Evolutionary conservation across 2,888 invertebrate species (phyloP).

Genomic region (Melieria omissa): DNA sequence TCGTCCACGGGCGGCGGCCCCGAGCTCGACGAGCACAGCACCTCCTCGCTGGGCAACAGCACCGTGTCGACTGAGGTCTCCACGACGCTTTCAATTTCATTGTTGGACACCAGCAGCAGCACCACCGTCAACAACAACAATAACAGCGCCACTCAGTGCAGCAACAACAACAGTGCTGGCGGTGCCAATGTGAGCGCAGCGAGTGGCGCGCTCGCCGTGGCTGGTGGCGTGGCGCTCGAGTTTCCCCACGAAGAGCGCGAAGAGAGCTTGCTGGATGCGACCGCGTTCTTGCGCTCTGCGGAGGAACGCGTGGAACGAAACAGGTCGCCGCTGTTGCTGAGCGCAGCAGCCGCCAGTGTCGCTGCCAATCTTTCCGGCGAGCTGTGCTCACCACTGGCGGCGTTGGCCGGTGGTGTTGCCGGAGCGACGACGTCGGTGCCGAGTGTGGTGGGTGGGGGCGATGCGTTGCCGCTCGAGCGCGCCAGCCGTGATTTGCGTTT

Average conservation of each 20-base stretch:
- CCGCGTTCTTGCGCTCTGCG: background rate
- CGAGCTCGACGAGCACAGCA: conserved; percentile 29
- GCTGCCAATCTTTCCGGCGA: conserved; percentile 44
- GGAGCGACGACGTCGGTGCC: background rate
- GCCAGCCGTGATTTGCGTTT: conserved; percentile 62
- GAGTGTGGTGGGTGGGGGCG: conserved; percentile 5
- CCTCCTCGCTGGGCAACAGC: conserved; percentile 30
- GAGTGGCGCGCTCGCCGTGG: background rate
- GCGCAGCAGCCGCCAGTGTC: conserved; percentile 25
- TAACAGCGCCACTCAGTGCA: conserved; percentile 45
- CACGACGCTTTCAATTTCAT: conserved; percentile 49
- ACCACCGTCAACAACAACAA: conserved; percentile 49
- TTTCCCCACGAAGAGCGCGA: conserved; percentile 25
- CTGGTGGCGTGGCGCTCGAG: background rate
- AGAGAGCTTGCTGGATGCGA: conserved; percentile 25
- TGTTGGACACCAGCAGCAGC: conserved; percentile 50
- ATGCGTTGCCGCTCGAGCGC: conserved; percentile 50
- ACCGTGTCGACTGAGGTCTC: conserved; percentile 39
- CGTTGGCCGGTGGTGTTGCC: conserved; percentile 13
- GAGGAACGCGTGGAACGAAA: conserved; percentile 20
- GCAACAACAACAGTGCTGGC: conserved; percentile 11
- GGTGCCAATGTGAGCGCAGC: conserved; percentile 25
- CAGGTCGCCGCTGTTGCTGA: conserved; percentile 25
- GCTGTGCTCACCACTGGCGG: conserved; percentile 45
- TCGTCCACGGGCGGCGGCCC: conserved; percentile 63